Percentiles rank a stretch among this genome's conserved stretches.
phyloP scores from a whole-genome alignment of 2,888 invertebrate genomes.

The Acrocera orbiculus region DNA sequence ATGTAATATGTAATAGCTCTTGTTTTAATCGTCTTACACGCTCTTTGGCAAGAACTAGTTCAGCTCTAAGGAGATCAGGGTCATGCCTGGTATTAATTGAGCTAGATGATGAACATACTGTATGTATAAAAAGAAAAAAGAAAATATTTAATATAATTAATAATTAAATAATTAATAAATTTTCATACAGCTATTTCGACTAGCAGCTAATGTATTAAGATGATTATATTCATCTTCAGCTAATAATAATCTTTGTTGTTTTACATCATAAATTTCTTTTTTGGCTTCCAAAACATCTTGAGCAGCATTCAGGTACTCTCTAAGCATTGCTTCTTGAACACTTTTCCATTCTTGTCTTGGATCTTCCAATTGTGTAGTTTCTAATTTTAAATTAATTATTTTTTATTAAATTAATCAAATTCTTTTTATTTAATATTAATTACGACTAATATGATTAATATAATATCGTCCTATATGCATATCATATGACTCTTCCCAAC shows the following conservation, averaged over 20 bases:
- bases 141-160: not conserved
- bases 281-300: constrained; percentile 93
- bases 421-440: constrained; percentile 26
- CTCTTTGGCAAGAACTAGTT: constrained; percentile 75
- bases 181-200: constrained; percentile 74
- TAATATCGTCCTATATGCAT: constrained; percentile 89
- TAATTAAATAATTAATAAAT: not conserved
- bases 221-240: constrained; percentile 94
- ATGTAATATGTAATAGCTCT: constrained; percentile 78
- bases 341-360: constrained; percentile 92
- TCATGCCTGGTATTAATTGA: constrained; percentile 85
- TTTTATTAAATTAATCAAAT: constrained; percentile 3
- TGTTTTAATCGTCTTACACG: constrained; percentile 75
- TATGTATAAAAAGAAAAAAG: too few relatives aligned
- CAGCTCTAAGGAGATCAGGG: constrained; percentile 81
- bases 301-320: constrained; percentile 88
- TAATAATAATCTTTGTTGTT: constrained; percentile 79
- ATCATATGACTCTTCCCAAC: constrained; percentile 95
- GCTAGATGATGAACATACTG: constrained; percentile 77
- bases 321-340: constrained; percentile 91
- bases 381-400: constrained; percentile 39
- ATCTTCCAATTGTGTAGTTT: constrained; percentile 91
- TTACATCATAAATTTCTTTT: constrained; percentile 90
- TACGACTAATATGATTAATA: constrained; percentile 91
- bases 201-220: constrained; percentile 75